Base-by-base conservation (phyloP, 1,140 invertebrate species). In the Drosophila ercepeae region DNA sequence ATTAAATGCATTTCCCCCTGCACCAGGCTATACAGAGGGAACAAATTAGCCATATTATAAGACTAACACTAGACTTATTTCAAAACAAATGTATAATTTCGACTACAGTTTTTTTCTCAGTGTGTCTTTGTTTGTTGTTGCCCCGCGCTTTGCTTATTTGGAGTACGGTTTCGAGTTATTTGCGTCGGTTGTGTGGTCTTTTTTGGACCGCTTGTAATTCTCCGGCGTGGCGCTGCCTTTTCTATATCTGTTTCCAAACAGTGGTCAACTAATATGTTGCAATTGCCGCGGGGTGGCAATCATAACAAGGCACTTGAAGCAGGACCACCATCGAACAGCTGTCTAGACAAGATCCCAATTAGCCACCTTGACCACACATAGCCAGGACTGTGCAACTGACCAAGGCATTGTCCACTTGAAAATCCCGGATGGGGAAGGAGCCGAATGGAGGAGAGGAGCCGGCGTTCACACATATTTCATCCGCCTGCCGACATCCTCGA, bases 391-490 rank as follows among this genome's bases (percentile, higher is more conserved):
- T 1, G 29, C 39, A 61, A 74, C 70, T 53, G 54, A 4, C 32
- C 32, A 13, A n/a, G 60, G 51, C 64, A 63, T 58, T 13, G 54
- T 18, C 44, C 50, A 72, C 64, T 65, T 78, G 75, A 78, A n/a
- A 49, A 3, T 9, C n/a, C 7, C 36, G 8, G 25, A 13, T n/a
- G 29, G 29, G 9, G 29, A 3, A n/a, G 29, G 29, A 32, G 29
- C 29, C 29, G 9, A 27, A n/a, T n/a, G n/a, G n/a, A n/a, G n/a
- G 27, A 8, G 23, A 16, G 18, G 48, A 39, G 8, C 14, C 21
- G 16, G 44, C 32, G 46, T 86, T 88, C 82, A 74, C 81, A 86
- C 82, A 86, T 82, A 86, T 83, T 73, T 84, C 69, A 77, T 32
- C 27, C 29, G 34, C 46, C 78, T 52, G 73, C 60, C 78, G 78